Conservation (phyloP, 1,140 invertebrate species). For the Polypedilum pembai region DNA sequence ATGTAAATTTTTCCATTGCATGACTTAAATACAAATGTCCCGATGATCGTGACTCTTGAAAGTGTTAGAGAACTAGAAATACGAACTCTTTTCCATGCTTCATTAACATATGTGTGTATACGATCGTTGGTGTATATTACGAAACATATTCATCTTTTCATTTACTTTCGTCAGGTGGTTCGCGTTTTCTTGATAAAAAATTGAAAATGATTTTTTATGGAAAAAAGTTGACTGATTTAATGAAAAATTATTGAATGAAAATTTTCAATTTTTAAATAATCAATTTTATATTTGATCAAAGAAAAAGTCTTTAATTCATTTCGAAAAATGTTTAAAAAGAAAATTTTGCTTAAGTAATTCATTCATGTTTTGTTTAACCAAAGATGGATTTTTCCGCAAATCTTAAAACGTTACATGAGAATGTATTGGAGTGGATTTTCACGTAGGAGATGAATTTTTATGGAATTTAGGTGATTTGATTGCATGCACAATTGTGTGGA, state of each 20-base stretch:
- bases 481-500: neutral
- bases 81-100: constrained; percentile 25
- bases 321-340: neutral
- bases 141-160: neutral
- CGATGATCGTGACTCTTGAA: neutral
- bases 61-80: neutral
- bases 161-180: constrained; percentile 6
- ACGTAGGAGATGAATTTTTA: neutral
- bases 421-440: neutral
- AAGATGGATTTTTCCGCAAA: constrained; percentile 16
- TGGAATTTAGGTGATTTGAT: constrained; percentile 22
- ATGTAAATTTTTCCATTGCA: constrained; percentile 4
- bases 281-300: too few relatives aligned
- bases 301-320: too few relatives aligned
- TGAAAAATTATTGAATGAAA: neutral
- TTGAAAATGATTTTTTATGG: too few relatives aligned
- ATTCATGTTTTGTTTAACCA: constrained; percentile 24
- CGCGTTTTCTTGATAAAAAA: neutral
- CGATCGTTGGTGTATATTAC: constrained; percentile 10
- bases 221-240: too few relatives aligned
- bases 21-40: neutral
- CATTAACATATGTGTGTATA: neutral
- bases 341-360: neutral
- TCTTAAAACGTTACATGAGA: neutral
- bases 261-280: neutral